Evolutionary conservation across 2,888 invertebrate genomes (phyloP), one percentile per base, ranked within the genome.

Genomic region (Orthosia gothica): DNA sequence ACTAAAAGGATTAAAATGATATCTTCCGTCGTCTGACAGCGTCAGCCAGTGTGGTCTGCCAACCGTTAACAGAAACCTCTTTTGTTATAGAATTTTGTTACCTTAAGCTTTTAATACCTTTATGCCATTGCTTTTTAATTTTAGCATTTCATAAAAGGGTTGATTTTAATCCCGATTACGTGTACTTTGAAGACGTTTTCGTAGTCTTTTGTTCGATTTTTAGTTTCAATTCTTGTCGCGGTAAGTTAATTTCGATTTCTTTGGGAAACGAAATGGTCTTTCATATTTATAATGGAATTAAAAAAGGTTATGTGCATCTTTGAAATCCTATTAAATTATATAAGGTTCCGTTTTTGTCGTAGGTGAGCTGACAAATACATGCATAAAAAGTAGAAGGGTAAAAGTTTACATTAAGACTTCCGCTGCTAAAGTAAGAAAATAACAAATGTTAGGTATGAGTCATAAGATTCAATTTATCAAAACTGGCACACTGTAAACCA

Each of bases 1-100:
- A 95, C 95, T 96, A 96, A 96, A 96, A 95, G 96, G 96, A 96
- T 96, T 96, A 96, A 95, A 96, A 96, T 95, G 94, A 96, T 96
- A 95, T 95, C 96, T 96, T 96, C 95, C 95, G 95, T 93, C 94
- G 92, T 93, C 94, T 94, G 93, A 93, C 96, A 95, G 91, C 92
- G 93, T 93, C 96, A 94, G 91, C 92, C 94, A 95, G 96, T 96
- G 96, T 96, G 96, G 96, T 95, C 96, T 90, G 81, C 93, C 90
- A 89, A 95, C 93, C 96, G 95, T 95, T 94, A 96, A 96, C 94
- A 92, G 91, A 93, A 92, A 92, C 90, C 79, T 93, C 94, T 91
- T 95, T 96, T 96, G 95, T 96, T 89, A 87, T 92, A 93, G 90
- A 94, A 93, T 94, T 94, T 91, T 91, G 94, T 95, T 95, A 95